Conservation (phyloP, 2,888 invertebrate genomes). For the Xanthorhoe designata region DNA sequence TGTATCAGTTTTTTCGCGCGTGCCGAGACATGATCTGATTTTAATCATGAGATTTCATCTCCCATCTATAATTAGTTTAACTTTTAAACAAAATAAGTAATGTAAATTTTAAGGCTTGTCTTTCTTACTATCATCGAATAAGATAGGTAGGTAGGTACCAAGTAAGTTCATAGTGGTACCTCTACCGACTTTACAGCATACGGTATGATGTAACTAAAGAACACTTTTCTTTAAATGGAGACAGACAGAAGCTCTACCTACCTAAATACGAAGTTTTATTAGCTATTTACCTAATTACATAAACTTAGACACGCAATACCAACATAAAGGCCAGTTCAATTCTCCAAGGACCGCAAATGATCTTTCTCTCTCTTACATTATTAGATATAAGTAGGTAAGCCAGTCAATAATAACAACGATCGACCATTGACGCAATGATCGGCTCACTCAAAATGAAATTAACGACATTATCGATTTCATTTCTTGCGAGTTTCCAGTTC, state of each 20-base stretch:
- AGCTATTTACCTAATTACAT: not conserved
- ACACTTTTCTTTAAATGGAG: no score
- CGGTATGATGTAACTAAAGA: no score
- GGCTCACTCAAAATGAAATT: conserved; percentile 9
- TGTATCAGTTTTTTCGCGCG: conserved; percentile 42
- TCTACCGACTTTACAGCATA: no score
- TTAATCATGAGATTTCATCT: conserved; percentile 16
- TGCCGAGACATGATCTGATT: conserved; percentile 27
- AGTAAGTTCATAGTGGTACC: no score
- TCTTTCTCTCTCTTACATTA: not conserved
- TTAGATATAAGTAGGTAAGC: not conserved
- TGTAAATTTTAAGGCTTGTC: no score
- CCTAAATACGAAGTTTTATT: no score
- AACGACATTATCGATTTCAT: conserved; percentile 20
- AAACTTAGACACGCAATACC: not conserved
- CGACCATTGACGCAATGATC: conserved; percentile 10
- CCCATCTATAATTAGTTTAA: not conserved
- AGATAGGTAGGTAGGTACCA: no score
- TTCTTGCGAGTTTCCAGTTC: conserved; percentile 23
- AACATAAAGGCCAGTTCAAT: not conserved
- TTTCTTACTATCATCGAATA: no score
- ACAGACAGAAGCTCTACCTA: no score
- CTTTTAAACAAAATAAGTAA: no score
- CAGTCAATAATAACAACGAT: not conserved
- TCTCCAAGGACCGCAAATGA: not conserved